These are phyloP conservation scores for Apteryx owenii DNA, from an alignment of 2,113 vertebrate genomes.

Conservation along the genomic window DNA sequence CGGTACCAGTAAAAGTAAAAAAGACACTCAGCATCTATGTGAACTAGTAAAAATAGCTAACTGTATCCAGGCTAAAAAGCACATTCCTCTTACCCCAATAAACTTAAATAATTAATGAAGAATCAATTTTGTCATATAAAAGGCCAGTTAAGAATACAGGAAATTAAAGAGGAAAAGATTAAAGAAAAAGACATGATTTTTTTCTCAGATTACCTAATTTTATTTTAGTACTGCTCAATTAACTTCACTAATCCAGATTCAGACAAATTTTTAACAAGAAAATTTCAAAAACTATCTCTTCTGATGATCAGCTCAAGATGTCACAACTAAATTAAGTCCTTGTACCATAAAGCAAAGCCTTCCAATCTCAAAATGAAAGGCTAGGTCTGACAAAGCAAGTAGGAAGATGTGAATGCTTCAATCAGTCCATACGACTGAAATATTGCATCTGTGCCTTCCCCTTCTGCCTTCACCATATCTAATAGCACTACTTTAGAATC, in stretches of 20 bases:
- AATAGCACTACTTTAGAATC: background rate
- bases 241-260: background rate
- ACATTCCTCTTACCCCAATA: background rate
- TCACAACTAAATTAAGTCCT: background rate
- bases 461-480: background rate
- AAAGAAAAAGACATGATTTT: background rate
- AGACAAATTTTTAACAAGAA: background rate
- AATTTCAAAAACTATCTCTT: background rate
- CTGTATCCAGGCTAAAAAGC: background rate
- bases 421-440: background rate
- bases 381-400: background rate
- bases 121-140: background rate
- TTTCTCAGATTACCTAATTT: background rate
- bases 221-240: background rate
- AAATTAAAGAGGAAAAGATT: background rate
- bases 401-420: background rate
- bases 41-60: background rate
- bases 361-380: background rate
- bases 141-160: background rate
- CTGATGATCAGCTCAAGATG: background rate
- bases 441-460: background rate
- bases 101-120: background rate
- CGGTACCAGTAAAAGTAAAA: background rate
- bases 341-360: background rate
- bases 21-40: background rate